phyloP scores from a whole-genome alignment of 2,797 vertebrate species.

The Hydrophis major region DNA sequence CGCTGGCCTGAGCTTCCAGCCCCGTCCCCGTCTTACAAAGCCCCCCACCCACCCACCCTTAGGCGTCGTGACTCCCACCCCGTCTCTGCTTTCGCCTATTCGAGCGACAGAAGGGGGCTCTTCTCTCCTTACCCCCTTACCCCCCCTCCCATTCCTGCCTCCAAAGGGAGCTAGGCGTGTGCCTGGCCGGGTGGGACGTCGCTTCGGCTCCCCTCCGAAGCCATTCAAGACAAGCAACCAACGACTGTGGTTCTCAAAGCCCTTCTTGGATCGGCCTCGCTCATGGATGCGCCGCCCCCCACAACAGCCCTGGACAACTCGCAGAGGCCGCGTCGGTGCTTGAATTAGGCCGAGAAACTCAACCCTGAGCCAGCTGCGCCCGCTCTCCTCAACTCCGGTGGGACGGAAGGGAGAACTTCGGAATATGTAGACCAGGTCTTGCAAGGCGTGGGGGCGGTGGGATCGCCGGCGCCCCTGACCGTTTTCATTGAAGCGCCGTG shows the following conservation, averaged over 20 bases:
- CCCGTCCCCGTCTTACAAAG: neutral
- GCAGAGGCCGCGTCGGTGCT: neutral
- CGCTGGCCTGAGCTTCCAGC: neutral
- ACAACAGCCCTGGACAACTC: neutral
- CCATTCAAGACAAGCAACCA: neutral
- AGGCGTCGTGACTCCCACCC: neutral
- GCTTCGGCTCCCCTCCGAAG: neutral
- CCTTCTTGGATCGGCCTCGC: neutral
- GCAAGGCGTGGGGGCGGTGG: neutral
- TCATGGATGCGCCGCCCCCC: neutral
- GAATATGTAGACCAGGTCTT: neutral
- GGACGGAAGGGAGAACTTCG: neutral
- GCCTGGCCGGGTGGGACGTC: neutral
- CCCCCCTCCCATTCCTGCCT: neutral
- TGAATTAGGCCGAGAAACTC: neutral
- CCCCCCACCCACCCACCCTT: neutral
- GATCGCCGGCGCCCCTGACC: too few species aligned
- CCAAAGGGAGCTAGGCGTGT: neutral
- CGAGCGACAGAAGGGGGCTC: neutral
- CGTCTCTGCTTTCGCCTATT: neutral
- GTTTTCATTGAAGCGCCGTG: neutral
- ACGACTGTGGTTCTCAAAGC: conserved; percentile 53
- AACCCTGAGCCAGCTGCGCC: neutral
- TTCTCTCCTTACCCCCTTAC: neutral
- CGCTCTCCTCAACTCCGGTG: neutral